A percentile compares a stretch with the other conserved stretches of the same genome.
phyloP scores from a whole-genome alignment of 2,888 invertebrate species.

The Pollenia labialis region DNA sequence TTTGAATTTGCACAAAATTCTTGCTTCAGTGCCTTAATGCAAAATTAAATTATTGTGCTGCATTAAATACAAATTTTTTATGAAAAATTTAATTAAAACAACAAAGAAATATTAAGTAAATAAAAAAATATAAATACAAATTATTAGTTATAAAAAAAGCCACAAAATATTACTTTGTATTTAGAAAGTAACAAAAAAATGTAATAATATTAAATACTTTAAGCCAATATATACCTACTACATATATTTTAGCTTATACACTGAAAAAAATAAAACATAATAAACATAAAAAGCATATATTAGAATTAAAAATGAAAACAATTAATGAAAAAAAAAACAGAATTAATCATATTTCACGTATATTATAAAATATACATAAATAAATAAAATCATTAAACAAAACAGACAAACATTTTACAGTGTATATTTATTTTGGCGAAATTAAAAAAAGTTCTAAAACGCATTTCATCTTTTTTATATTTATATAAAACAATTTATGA shows the following conservation, averaged over 20 bases:
- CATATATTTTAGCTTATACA: conserved; percentile 72
- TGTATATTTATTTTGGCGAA: conserved; percentile 15
- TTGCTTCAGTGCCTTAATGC: conserved; percentile 83
- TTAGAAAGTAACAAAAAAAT: conserved; percentile 47
- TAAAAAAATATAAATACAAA: conserved; percentile 39
- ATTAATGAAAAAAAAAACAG: conserved; percentile 47
- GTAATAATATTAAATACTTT: conserved; percentile 63
- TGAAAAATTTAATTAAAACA: conserved; percentile 50
- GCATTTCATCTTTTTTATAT: too few species aligned
- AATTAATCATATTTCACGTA: conserved; percentile 64
- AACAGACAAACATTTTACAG: neutral
- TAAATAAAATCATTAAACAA: conserved; percentile 52
- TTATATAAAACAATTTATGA: too few species aligned
- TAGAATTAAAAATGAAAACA: conserved; percentile 47
- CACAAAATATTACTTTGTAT: conserved; percentile 68
- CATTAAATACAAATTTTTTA: conserved; percentile 72
- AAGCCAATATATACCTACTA: conserved; percentile 61
- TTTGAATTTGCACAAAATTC: conserved; percentile 80
- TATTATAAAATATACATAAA: conserved; percentile 70
- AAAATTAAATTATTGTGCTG: conserved; percentile 71
- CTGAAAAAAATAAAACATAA: conserved; percentile 42
- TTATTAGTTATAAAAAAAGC: conserved; percentile 44
- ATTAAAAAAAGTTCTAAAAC: too few species aligned
- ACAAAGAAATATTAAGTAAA: conserved; percentile 26
- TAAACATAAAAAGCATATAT: conserved; percentile 55